Evolutionary conservation across 1,140 invertebrate species (phyloP).

Genomic region (Hirudo medicinalis): DNA sequence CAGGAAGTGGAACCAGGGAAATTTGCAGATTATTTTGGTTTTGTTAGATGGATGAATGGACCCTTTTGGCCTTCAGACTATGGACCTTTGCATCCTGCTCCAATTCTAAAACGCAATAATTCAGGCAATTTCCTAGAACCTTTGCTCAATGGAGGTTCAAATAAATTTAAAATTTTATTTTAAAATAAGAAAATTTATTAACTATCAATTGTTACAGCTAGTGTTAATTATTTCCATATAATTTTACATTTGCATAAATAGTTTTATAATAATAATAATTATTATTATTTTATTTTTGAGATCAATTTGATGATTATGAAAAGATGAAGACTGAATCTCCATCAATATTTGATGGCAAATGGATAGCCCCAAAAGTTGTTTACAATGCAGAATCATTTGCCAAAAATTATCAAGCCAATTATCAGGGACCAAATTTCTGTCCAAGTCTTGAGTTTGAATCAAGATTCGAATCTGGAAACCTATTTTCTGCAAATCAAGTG

Average conservation of each 20-base stretch:
- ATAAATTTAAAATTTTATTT: not conserved
- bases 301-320: too few species aligned
- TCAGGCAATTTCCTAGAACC: not conserved
- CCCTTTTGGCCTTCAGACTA: slow-evolving; percentile 38
- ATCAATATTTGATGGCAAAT: slow-evolving; percentile 27
- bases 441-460: slow-evolving; percentile 40
- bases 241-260: too few species aligned
- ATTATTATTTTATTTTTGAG: too few species aligned
- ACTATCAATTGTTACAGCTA: too few species aligned
- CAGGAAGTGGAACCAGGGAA: slow-evolving; percentile 28
- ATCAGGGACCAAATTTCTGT: slow-evolving; percentile 32
- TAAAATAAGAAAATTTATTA: too few species aligned
- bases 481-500: slow-evolving; percentile 38
- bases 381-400: slow-evolving; percentile 36
- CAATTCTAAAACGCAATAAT: slow-evolving; percentile 21
- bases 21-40: slow-evolving; percentile 35
- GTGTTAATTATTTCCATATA: too few species aligned
- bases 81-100: slow-evolving; percentile 33
- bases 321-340: too few species aligned
- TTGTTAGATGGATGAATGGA: slow-evolving; percentile 32
- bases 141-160: not conserved
- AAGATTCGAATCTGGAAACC: slow-evolving; percentile 40
- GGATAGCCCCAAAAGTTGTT: slow-evolving; percentile 34
- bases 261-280: too few species aligned
- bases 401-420: slow-evolving; percentile 29